Evolutionary conservation across 2,797 vertebrate genomes (phyloP).

Genomic region (Pangasius mekongensis): DNA sequence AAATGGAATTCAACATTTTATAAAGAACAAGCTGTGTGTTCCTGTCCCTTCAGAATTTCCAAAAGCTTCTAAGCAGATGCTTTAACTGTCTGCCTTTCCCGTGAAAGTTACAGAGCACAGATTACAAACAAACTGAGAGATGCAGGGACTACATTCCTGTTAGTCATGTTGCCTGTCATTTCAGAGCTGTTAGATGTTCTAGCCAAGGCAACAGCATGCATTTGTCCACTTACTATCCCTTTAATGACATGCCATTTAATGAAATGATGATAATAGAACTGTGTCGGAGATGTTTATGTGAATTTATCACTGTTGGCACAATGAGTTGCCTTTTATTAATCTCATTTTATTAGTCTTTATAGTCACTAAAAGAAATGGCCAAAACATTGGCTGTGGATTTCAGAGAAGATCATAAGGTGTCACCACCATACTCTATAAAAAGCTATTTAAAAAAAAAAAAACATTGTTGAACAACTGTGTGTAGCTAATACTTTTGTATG

Average conservation of each 20-base stretch:
- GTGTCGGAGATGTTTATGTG: neutral
- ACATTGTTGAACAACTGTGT: neutral
- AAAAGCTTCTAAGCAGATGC: neutral
- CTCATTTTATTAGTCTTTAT: no score
- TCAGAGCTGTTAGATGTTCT: neutral
- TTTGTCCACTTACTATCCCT: neutral
- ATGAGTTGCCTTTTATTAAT: neutral
- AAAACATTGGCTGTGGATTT: neutral
- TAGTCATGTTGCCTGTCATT: neutral
- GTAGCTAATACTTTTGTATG: conserved; percentile 18
- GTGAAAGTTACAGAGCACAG: neutral
- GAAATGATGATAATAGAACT: neutral
- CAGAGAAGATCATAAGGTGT: neutral
- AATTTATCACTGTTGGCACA: neutral
- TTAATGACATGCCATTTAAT: neutral
- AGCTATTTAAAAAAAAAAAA: neutral
- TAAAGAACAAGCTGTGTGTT: neutral
- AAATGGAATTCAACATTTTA: neutral
- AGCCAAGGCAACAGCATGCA: neutral
- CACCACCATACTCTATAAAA: neutral
- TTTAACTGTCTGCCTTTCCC: neutral
- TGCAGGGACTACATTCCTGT: neutral
- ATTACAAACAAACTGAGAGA: neutral
- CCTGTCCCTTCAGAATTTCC: no score
- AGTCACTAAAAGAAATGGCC: neutral